phyloP scores from a whole-genome alignment of 1,140 invertebrate species.

The Neodiprion virginianus region DNA sequence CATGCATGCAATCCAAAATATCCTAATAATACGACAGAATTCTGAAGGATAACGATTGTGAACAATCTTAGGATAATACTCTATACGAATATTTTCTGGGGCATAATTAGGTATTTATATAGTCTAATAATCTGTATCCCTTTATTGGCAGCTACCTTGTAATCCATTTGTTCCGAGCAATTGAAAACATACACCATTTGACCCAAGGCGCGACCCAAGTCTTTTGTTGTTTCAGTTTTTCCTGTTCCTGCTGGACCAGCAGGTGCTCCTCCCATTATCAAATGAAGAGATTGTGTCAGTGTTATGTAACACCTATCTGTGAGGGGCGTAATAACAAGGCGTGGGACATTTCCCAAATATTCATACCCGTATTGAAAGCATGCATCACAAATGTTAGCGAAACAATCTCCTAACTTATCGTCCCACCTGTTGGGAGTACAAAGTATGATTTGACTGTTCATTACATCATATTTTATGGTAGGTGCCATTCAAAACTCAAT shows the following conservation, averaged over 20 bases:
- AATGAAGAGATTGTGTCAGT: conserved; percentile 85
- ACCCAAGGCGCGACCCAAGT: conserved; percentile 87
- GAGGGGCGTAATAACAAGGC: conserved; percentile 84
- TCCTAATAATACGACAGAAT: not conserved
- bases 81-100: not conserved
- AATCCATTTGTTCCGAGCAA: conserved; percentile 97
- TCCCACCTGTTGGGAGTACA: conserved; percentile 72
- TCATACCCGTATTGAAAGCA: conserved; percentile 82
- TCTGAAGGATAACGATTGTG: not conserved
- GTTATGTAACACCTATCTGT: conserved; percentile 93
- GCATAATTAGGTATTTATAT: too few species aligned
- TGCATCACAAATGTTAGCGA: conserved; percentile 92
- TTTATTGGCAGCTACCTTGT: conserved; percentile 64
- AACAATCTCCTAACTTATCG: conserved; percentile 81
- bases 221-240: conserved; percentile 94
- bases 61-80: not conserved
- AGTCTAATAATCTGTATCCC: too few species aligned
- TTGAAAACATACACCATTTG: conserved; percentile 97
- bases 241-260: conserved; percentile 88
- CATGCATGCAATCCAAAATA: not conserved
- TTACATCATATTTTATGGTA: not conserved
- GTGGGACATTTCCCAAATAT: conserved; percentile 83
- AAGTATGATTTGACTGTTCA: not conserved
- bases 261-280: conserved; percentile 91
- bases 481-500: not conserved